phyloP scores from a whole-genome alignment of 2,797 vertebrate species.

The Darevskia mixta region DNA sequence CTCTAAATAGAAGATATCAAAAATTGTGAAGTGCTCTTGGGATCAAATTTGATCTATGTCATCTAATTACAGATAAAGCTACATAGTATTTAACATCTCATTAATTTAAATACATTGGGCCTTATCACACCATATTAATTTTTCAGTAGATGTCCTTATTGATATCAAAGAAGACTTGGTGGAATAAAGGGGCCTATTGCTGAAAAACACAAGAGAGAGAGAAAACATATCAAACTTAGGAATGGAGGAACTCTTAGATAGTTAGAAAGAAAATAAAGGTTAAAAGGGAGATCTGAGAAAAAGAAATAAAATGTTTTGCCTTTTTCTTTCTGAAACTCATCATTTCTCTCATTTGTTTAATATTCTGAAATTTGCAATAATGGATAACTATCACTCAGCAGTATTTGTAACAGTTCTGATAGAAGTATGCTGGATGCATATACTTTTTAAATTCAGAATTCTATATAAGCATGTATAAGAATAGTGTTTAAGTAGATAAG shows the following conservation, averaged over 20 bases:
- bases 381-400: neutral
- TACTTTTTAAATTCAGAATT: neutral
- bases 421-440: neutral
- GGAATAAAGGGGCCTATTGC: conserved; percentile 13
- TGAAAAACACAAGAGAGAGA: conserved; percentile 27
- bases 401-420: neutral
- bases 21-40: conserved; percentile 64
- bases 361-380: conserved; percentile 8
- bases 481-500: neutral
- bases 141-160: conserved; percentile 69
- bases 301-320: conserved; percentile 43
- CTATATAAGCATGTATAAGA: neutral
- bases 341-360: neutral
- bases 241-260: conserved; percentile 29
- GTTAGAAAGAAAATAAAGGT: conserved; percentile 26
- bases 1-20: conserved; percentile 55
- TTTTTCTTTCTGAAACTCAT: conserved; percentile 6
- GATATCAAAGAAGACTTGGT: conserved; percentile 69
- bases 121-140: conserved; percentile 68
- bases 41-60: conserved; percentile 64
- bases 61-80: conserved; percentile 76
- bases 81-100: conserved; percentile 74
- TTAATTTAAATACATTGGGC: conserved; percentile 76
- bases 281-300: neutral
- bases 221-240: conserved; percentile 41